Base-by-base conservation (phyloP, 2,888 invertebrate species). In the Mystacides longicornis region DNA sequence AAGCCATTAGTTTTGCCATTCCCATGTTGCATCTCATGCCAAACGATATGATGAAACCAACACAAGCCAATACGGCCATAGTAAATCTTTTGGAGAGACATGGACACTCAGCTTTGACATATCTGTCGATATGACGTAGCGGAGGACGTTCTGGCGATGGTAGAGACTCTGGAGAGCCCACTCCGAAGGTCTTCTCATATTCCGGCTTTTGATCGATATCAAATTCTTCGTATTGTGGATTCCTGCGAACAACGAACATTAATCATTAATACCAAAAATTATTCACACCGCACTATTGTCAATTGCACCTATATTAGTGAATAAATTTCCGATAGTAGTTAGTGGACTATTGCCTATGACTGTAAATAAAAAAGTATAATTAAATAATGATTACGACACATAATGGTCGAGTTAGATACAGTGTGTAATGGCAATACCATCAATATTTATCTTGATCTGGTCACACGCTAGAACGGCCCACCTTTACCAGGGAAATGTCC, bases 11-110 rank as follows among this genome's bases (percentile, higher is more conserved):
- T 71, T 96, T 94, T 48, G 98, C 97, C 74, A 98, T 94, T 53
- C 97, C 94, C 90, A 99, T 93, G 75, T 98, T 99, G 73, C 96
- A 97, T 56, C 99, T 84, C 86, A 99, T 99, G 18, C 99, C 99
- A 68, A 95, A 94, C 72, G 93, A 93, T 68, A 94, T 93, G 71
- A 94, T 84, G 73, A 94, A 94, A 54, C 94, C 93, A 67, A 91
- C 69, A 69, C 92, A 92, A 18, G 92, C 90, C 67, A 93, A 81
- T 60, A 90, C 72, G 53, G 93, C 91, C 60, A 93, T 87, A 14
- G 93, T 93, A 72, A 87, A 93, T 62, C 94, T 83, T 67, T 93
- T 91, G 63, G 82, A 83, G 65, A 94, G 74, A 68, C 92, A 92
- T 0, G 93, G 92, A 67, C 87, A 87, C 73, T 93, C 91, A 23